A percentile compares a stretch with the other conserved stretches of the same genome.
These are phyloP conservation scores for Tinea pellionella DNA, from an alignment of 2,888 invertebrate genomes.

Conservation along the genomic window DNA sequence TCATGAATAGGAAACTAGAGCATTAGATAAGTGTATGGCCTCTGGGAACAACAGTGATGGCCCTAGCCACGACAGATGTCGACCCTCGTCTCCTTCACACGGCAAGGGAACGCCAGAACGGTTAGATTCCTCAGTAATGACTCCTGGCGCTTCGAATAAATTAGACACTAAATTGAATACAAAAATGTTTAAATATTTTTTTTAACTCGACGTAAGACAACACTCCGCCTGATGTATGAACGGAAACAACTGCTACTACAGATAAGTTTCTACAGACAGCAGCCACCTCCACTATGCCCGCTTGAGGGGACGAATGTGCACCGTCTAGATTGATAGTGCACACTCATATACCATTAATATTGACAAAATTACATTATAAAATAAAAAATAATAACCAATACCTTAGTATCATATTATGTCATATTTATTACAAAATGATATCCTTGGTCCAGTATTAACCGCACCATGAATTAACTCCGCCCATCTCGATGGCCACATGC, in stretches of 20 bases:
- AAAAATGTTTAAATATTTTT: background rate
- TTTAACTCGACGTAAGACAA: no score
- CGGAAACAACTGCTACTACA: no score
- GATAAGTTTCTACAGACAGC: no score
- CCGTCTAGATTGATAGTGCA: no score
- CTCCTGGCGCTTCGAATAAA: slow-evolving; percentile 8
- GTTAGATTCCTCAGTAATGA: slow-evolving; percentile 11
- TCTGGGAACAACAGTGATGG: slow-evolving; percentile 9
- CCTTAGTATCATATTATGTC: background rate
- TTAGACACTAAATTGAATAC: background rate
- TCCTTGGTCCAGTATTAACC: background rate
- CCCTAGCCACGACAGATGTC: slow-evolving; percentile 31
- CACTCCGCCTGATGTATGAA: no score
- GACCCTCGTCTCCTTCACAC: slow-evolving; percentile 34
- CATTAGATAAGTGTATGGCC: slow-evolving; percentile 13
- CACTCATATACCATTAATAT: no score
- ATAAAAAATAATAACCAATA: no score
- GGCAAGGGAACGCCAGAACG: background rate
- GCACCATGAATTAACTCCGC: background rate
- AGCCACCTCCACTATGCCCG: no score
- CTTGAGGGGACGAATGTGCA: no score
- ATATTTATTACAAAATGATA: background rate
- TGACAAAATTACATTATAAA: no score
- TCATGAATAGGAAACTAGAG: slow-evolving; percentile 10
- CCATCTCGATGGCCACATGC: background rate